Percentiles rank a stretch among this genome's conserved stretches.
phyloP scores from a whole-genome alignment of 2,888 invertebrate genomes.

The Trichacis sp. region DNA sequence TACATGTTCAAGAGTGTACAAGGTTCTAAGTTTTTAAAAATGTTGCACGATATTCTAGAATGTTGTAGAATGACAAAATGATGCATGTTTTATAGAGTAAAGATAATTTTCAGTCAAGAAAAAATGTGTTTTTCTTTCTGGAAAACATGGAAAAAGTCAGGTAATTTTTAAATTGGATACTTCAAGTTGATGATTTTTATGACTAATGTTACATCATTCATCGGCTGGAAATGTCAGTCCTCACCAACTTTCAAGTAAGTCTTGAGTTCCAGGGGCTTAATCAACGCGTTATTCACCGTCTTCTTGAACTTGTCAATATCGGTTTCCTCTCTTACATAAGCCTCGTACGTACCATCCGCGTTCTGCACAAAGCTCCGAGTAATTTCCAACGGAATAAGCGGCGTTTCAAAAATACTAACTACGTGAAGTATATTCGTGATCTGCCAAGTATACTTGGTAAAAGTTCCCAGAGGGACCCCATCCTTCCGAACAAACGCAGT shows the following conservation, averaged over 20 bases:
- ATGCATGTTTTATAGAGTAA: no score
- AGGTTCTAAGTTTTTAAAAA: no score
- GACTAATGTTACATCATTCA: no score
- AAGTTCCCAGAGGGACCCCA: conserved; percentile 75
- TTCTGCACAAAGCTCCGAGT: conserved; percentile 76
- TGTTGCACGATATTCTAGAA: no score
- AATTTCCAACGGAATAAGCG: conserved; percentile 74
- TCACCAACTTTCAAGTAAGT: conserved; percentile 77
- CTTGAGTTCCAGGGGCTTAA: conserved; percentile 74
- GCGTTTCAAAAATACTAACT: conserved; percentile 80
- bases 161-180: no score
- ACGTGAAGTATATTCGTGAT: conserved; percentile 79
- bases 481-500: conserved; percentile 74
- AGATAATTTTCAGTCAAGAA: no score
- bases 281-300: conserved; percentile 67
- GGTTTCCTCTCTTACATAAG: conserved; percentile 67
- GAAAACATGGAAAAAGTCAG: conserved; percentile 19
- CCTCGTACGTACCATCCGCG: conserved; percentile 73
- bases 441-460: conserved; percentile 79
- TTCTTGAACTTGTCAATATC: conserved; percentile 65
- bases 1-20: no score
- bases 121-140: conserved; percentile 3
- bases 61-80: no score
- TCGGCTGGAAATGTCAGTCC: no score
- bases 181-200: no score